Conservation (phyloP, 2,113 vertebrate genomes). For the pig (Sus scrofa) region T2T-Sscrofa CM000818.6:16923001-16923500, state of each 20-base stretch:
- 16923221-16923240: not conserved
- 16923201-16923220: not conserved
- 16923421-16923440: not conserved
- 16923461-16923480: not conserved
- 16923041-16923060: not conserved
- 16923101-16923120: fast-evolving
- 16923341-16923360: constrained; percentile 29
- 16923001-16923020: not conserved
- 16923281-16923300: not conserved
- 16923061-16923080: not conserved
- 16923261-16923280: not conserved
- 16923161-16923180: too few species aligned
- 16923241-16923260: not conserved
- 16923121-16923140: not conserved
- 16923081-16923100: not conserved
- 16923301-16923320: not conserved
- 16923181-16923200: not conserved
- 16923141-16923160: not conserved
- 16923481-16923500: not conserved
- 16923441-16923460: not conserved
- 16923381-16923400: not conserved
- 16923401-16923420: not conserved
- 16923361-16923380: not conserved
- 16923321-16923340: constrained; percentile 51
- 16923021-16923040: not conserved